phyloP scores from a whole-genome alignment of 2,797 vertebrate species.

The Acestrorhynchus altus region DNA sequence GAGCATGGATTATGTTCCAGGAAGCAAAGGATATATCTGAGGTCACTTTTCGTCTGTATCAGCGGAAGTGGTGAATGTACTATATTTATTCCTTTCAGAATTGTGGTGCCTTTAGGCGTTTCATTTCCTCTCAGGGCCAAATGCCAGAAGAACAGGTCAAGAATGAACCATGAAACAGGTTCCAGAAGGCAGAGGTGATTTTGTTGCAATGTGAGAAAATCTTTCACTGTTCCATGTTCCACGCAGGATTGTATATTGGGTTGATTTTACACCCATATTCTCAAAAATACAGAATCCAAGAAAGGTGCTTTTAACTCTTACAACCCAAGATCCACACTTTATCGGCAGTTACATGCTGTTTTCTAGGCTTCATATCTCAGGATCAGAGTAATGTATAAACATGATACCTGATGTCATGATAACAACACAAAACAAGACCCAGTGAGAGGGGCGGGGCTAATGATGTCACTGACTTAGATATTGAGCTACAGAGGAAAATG shows the following conservation, averaged over 20 bases:
- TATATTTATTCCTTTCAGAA: constrained; percentile 5
- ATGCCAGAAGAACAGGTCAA: not conserved
- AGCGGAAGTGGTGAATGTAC: constrained; percentile 19
- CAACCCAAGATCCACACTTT: too few relatives aligned
- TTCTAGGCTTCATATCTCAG: too few relatives aligned
- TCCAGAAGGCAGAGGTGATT: not conserved
- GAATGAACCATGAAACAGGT: not conserved
- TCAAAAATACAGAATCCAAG: too few relatives aligned
- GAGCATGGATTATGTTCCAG: constrained; percentile 45
- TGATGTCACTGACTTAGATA: too few relatives aligned
- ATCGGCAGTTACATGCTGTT: too few relatives aligned
- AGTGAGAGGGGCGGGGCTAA: too few relatives aligned
- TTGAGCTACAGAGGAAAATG: too few relatives aligned
- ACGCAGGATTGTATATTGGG: not conserved
- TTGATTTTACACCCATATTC: too few relatives aligned
- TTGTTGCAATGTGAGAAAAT: not conserved
- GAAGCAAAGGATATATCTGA: constrained; percentile 52
- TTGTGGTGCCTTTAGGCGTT: constrained; percentile 3
- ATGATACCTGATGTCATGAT: too few relatives aligned
- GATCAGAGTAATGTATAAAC: too few relatives aligned
- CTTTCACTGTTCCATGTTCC: not conserved
- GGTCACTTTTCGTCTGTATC: constrained; percentile 56
- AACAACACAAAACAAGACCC: too few relatives aligned
- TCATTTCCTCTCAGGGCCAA: constrained; percentile 9
- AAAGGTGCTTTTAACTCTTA: too few relatives aligned